phyloP scores from a whole-genome alignment of 1,140 invertebrate genomes.

The Neodiprion fabricii region DNA sequence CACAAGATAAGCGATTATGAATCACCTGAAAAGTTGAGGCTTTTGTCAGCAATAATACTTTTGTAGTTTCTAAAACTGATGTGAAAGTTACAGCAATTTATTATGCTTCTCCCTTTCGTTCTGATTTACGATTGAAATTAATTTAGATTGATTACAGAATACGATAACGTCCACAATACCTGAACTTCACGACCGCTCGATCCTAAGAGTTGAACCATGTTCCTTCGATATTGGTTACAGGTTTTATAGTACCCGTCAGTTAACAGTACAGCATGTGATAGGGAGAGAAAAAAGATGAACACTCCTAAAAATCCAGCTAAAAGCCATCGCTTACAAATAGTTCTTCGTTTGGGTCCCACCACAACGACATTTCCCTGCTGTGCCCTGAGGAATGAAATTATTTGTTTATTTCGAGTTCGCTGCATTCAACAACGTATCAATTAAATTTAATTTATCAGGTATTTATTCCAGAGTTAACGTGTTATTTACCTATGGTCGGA shows the following conservation, averaged over 20 bases:
- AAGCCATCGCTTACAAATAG: constrained; percentile 67
- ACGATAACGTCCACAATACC: constrained; percentile 30
- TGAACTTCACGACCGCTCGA: constrained; percentile 52
- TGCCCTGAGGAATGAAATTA: constrained; percentile 46
- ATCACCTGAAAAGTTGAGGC: constrained; percentile 62
- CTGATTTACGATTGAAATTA: background rate
- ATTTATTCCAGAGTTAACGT: background rate
- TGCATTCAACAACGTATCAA: constrained; percentile 16
- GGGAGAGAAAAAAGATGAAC: constrained; percentile 66
- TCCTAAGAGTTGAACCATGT: constrained; percentile 59
- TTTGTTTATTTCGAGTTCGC: constrained; percentile 10
- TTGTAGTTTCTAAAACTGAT: constrained; percentile 14
- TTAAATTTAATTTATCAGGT: background rate
- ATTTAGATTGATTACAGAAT: background rate
- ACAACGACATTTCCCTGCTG: constrained; percentile 66
- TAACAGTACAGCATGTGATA: constrained; percentile 67
- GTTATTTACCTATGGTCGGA: constrained; percentile 32
- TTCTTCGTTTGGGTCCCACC: constrained; percentile 61
- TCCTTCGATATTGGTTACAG: constrained; percentile 70
- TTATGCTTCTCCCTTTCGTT: constrained; percentile 6
- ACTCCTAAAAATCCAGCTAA: constrained; percentile 63
- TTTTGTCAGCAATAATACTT: constrained; percentile 1
- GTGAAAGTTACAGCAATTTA: background rate
- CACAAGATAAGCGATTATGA: constrained; percentile 69
- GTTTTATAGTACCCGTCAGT: constrained; percentile 73